These are phyloP conservation scores for Kryptolebias ocellatus DNA, from an alignment of 2,797 vertebrate species.

Conservation along the genomic window DNA sequence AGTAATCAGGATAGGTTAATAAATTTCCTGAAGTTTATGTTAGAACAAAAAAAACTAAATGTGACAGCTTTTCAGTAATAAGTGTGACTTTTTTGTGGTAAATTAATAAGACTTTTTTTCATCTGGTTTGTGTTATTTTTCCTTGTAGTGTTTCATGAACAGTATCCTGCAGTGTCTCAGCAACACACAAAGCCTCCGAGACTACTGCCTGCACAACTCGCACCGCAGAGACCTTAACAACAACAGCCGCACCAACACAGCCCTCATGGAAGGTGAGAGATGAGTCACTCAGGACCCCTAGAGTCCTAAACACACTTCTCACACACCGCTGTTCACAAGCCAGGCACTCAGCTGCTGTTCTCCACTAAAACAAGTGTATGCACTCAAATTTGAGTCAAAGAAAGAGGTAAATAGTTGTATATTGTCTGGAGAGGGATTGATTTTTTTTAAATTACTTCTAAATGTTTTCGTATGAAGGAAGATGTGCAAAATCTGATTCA, in stretches of 20 bases:
- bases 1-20: not conserved
- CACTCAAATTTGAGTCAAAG: not conserved
- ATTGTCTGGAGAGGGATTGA: not conserved
- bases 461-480: not conserved
- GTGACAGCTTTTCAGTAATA: too few species aligned
- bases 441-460: not conserved
- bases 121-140: slow-evolving; percentile 16
- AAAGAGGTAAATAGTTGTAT: not conserved
- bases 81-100: not conserved
- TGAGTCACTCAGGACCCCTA: slow-evolving; percentile 8
- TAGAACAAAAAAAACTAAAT: not conserved
- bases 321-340: not conserved
- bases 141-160: slow-evolving; percentile 97
- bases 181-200: slow-evolving; percentile 93
- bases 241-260: slow-evolving; percentile 90
- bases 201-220: slow-evolving; percentile 96
- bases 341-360: too few species aligned
- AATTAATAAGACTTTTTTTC: not conserved
- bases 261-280: slow-evolving; percentile 93
- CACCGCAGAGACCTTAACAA: slow-evolving; percentile 94
- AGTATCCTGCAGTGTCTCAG: slow-evolving; percentile 99
- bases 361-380: slow-evolving; percentile 2
- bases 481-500: not conserved
- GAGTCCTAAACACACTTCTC: slow-evolving; percentile 19
- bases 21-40: not conserved